Conservation (phyloP, 2,797 vertebrate genomes). For the Hylomyscus alleni region DNA sequence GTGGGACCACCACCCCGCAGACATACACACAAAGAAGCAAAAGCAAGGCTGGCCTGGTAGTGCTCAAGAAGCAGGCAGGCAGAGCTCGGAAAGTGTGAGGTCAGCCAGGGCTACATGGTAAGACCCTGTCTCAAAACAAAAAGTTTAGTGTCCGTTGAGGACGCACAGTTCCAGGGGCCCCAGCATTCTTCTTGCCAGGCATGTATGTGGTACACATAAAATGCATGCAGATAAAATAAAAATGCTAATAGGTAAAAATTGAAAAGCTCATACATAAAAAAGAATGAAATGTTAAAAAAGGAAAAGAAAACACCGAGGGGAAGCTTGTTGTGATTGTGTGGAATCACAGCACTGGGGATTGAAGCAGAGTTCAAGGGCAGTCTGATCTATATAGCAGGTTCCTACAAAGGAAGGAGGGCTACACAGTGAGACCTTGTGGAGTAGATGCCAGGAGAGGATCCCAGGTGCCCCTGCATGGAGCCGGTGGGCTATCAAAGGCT, state of each 20-base stretch:
- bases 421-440: not conserved
- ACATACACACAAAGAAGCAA: not conserved
- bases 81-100: not conserved
- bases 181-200: not conserved
- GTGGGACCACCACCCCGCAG: not conserved
- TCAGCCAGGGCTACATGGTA: not conserved
- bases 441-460: not conserved
- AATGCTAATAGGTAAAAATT: not conserved
- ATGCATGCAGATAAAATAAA: not conserved
- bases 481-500: conserved; percentile 35
- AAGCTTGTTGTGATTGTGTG: not conserved
- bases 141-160: not conserved
- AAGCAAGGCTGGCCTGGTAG: not conserved
- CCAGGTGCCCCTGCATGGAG: not conserved
- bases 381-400: not conserved
- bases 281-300: not conserved
- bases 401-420: not conserved
- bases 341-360: not conserved
- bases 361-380: not conserved
- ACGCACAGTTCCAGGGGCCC: not conserved
- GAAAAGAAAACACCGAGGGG: not conserved
- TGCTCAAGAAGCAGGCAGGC: not conserved
- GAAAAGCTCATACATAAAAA: not conserved
- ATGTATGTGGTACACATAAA: no score
- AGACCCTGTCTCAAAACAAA: not conserved